Evolutionary conservation across 2,888 invertebrate genomes (phyloP).

Genomic region (Temnothorax rugatulus): DNA sequence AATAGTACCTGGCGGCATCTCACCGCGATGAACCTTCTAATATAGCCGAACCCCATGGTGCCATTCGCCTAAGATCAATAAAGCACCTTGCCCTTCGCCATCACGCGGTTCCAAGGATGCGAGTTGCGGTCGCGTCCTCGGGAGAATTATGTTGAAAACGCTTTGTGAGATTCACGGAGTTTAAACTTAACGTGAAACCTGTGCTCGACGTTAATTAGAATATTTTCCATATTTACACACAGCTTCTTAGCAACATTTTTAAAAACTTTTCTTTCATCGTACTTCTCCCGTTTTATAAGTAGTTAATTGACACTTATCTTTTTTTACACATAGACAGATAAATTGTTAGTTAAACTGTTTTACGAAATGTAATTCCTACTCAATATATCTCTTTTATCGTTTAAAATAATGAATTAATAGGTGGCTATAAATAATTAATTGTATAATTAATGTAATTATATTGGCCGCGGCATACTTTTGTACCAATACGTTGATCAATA

Average conservation of each 20-base stretch:
- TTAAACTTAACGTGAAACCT: background rate
- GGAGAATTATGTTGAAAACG: conserved; percentile 20
- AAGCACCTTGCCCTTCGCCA: conserved; percentile 59
- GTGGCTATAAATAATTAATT: conserved; percentile 15
- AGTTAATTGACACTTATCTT: background rate
- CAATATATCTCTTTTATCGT: background rate
- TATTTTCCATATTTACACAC: background rate
- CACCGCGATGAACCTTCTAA: conserved; percentile 61
- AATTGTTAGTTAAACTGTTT: background rate
- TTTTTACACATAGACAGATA: background rate
- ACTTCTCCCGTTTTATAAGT: background rate
- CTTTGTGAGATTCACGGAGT: background rate
- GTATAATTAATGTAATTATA: conserved; percentile 26
- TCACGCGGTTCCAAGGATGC: conserved; percentile 45
- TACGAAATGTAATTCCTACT: background rate
- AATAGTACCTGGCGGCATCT: conserved; percentile 44
- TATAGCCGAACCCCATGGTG: conserved; percentile 56
- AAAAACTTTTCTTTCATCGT: background rate
- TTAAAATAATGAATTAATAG: conserved; percentile 15
- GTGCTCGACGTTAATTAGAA: conserved; percentile 3
- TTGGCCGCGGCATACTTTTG: background rate
- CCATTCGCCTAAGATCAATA: conserved; percentile 64
- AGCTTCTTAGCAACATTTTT: background rate
- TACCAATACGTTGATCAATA: conserved; percentile 12
- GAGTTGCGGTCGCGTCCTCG: conserved; percentile 3